Conservation (phyloP, 2,888 invertebrate species). For the Dyspetes luteomarginatus region DNA sequence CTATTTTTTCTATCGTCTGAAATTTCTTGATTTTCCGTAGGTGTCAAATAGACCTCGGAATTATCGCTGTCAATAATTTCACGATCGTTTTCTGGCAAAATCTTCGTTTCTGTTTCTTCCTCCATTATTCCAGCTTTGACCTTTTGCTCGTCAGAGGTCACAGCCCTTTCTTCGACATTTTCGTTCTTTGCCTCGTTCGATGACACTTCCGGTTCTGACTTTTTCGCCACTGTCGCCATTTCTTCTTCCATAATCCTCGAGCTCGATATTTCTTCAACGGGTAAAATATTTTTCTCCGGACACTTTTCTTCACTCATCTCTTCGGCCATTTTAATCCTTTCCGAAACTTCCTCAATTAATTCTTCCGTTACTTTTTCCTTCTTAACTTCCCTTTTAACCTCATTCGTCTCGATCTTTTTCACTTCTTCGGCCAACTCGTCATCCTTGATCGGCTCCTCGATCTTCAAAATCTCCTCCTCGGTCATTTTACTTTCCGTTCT, state of each 20-base stretch:
- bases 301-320: slow-evolving; percentile 48
- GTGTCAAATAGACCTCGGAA: slow-evolving; percentile 88
- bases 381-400: slow-evolving; percentile 36
- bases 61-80: slow-evolving; percentile 86
- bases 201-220: slow-evolving; percentile 8
- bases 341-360: slow-evolving; percentile 4
- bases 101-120: slow-evolving; percentile 33
- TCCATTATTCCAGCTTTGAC: slow-evolving; percentile 22
- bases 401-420: slow-evolving; percentile 44
- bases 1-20: slow-evolving; percentile 70
- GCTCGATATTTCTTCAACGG: slow-evolving; percentile 13
- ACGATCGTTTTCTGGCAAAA: slow-evolving; percentile 17
- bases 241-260: slow-evolving; percentile 43
- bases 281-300: slow-evolving; percentile 28
- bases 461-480: slow-evolving; percentile 31
- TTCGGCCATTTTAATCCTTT: slow-evolving; percentile 21
- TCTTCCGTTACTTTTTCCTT: slow-evolving; percentile 38
- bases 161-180: not conserved
- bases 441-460: slow-evolving; percentile 30
- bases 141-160: slow-evolving; percentile 8
- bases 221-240: slow-evolving; percentile 35
- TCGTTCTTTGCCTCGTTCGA: slow-evolving; percentile 22
- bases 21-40: slow-evolving; percentile 84
- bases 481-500: slow-evolving; percentile 56
- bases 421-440: slow-evolving; percentile 59